A percentile compares a stretch with the other conserved stretches of the same genome.
phyloP scores from a whole-genome alignment of 2,113 vertebrate species.

The Oxyruncus cristatus region DNA sequence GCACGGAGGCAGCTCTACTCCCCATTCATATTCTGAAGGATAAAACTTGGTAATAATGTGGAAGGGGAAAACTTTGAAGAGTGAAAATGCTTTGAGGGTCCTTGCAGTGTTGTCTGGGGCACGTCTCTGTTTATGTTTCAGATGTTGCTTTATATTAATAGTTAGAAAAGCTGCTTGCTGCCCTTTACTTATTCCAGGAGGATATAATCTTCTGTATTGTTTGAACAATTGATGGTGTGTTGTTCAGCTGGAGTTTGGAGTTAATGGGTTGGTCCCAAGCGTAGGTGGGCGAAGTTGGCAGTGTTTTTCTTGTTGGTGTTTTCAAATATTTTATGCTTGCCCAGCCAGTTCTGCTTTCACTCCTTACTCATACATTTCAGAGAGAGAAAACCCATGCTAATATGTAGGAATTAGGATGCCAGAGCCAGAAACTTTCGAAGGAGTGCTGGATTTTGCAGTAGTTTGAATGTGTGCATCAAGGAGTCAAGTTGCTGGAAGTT shows the following conservation, averaged over 20 bases:
- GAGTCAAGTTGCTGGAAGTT: neutral
- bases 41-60: slow-evolving; percentile 4
- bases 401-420: neutral
- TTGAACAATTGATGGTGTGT: neutral
- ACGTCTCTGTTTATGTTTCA: neutral
- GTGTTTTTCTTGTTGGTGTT: neutral
- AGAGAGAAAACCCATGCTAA: slow-evolving; percentile 15
- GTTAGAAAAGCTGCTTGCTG: neutral
- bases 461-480: neutral
- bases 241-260: slow-evolving; percentile 22
- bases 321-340: slow-evolving; percentile 49
- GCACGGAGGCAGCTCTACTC: neutral
- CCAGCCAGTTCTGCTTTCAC: slow-evolving; percentile 36
- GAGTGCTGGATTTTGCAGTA: slow-evolving; percentile 4
- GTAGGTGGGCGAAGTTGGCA: slow-evolving; percentile 33
- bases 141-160: neutral
- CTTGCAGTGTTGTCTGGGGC: neutral
- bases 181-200: neutral
- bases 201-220: neutral
- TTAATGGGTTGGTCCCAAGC: slow-evolving; percentile 29
- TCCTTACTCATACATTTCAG: slow-evolving; percentile 23
- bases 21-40: slow-evolving; percentile 23
- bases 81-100: neutral
- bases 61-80: neutral
- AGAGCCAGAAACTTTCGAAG: neutral